Evolutionary conservation across 2,888 invertebrate species (phyloP).

Genomic region (Balanococcus diminutus): DNA sequence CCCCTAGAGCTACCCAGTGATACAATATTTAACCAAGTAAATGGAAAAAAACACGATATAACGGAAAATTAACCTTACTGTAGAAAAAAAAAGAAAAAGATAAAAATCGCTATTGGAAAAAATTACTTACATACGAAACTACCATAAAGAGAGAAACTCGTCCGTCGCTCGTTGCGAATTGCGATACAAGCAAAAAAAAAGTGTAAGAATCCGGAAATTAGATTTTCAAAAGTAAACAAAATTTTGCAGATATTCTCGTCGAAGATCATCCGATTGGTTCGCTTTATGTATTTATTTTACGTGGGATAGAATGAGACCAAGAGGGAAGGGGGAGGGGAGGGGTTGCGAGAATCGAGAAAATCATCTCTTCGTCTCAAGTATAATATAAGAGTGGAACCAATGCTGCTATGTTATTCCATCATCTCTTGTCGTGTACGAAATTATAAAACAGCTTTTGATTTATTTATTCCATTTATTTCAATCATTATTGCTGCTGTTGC

Average conservation of each 20-base stretch:
- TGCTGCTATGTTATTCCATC: neutral
- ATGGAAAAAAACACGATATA: neutral
- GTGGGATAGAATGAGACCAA: no score
- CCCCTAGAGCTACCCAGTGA: neutral
- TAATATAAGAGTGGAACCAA: neutral
- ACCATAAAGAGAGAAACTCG: neutral
- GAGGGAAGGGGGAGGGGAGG: no score
- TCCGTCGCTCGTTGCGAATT: neutral
- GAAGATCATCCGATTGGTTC: constrained; percentile 15
- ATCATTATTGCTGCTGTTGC: constrained; percentile 10
- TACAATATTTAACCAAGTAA: neutral
- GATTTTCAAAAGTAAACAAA: constrained; percentile 28
- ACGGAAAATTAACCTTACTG: neutral
- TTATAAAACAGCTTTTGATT: constrained; percentile 18
- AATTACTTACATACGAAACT: neutral
- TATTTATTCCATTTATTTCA: constrained; percentile 36
- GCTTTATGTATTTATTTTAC: neutral
- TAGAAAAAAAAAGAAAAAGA: neutral
- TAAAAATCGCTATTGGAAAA: neutral
- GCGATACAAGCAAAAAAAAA: neutral
- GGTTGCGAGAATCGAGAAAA: neutral
- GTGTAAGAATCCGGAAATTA: constrained; percentile 14
- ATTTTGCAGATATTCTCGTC: constrained; percentile 1
- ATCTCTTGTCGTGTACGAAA: neutral
- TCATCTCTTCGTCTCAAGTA: neutral